Evolutionary conservation across 1,140 invertebrate genomes (phyloP).

Genomic region (Drosophila biarmipes): DNA sequence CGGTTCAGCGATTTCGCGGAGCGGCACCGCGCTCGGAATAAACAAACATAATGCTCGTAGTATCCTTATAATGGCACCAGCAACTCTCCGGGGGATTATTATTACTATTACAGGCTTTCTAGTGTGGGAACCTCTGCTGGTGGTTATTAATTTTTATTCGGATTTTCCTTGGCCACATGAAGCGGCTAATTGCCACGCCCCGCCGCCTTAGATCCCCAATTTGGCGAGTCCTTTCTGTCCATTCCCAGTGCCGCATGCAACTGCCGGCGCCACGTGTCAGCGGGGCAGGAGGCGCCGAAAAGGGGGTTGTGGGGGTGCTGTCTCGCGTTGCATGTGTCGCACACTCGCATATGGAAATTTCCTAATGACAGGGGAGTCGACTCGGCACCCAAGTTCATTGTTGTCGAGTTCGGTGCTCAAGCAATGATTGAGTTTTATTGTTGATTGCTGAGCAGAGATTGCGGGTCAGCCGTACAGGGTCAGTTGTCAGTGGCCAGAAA

Average conservation of each 20-base stretch:
- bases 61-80: constrained; percentile 55
- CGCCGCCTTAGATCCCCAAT: constrained; percentile 22
- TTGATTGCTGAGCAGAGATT: constrained; percentile 60
- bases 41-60: constrained; percentile 73
- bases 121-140: constrained; percentile 62
- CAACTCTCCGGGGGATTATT: constrained; percentile 14
- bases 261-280: constrained; percentile 40
- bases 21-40: constrained; percentile 61
- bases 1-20: constrained; percentile 75
- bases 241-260: constrained; percentile 18
- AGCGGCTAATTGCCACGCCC: constrained; percentile 56
- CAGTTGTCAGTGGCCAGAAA: constrained; percentile 3
- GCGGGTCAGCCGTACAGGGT: constrained; percentile 29
- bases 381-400: constrained; percentile 49
- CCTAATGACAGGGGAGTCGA: constrained; percentile 64
- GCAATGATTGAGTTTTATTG: constrained; percentile 65
- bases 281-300: neutral
- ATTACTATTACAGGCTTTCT: constrained; percentile 7
- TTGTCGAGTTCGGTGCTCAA: constrained; percentile 49
- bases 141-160: constrained; percentile 66
- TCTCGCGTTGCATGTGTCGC: constrained; percentile 61
- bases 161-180: constrained; percentile 47
- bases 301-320: constrained; percentile 3
- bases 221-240: constrained; percentile 33
- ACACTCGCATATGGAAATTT: constrained; percentile 66